Conservation (phyloP, 2,113 vertebrate genomes). For the Rattus norvegicus region DNA sequence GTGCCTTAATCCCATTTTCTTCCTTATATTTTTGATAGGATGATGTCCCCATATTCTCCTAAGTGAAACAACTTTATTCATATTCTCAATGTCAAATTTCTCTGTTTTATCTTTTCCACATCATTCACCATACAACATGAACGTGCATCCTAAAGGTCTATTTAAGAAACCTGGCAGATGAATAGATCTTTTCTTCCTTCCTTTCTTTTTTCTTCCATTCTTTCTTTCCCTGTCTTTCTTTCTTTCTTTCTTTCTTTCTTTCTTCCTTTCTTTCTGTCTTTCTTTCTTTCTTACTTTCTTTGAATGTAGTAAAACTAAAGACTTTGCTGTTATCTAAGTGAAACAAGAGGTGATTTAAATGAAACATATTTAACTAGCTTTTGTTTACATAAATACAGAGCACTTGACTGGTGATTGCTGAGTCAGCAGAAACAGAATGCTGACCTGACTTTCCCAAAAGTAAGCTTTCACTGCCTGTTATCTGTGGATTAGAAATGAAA, state of each 20-base stretch:
- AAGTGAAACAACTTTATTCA: neutral
- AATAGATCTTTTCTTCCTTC: neutral
- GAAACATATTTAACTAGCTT: neutral
- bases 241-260: no score
- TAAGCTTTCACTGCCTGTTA: neutral
- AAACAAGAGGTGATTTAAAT: constrained; percentile 8
- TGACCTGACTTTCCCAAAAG: neutral
- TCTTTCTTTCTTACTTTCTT: neutral
- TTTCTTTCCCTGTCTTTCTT: no score
- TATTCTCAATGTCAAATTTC: neutral
- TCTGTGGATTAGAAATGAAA: constrained; percentile 38
- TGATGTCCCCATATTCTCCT: neutral
- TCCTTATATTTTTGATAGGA: neutral
- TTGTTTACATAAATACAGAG: constrained; percentile 21
- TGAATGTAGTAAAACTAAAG: neutral
- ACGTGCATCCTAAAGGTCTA: neutral
- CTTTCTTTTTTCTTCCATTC: no score
- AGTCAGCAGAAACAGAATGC: neutral
- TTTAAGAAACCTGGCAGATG: neutral
- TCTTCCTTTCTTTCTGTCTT: no score
- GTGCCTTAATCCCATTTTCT: neutral
- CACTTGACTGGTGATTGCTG: neutral
- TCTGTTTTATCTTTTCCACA: neutral
- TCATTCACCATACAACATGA: neutral
- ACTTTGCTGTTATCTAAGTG: neutral